Evolutionary conservation across 2,113 vertebrate genomes (phyloP).

Genomic region (zebrafish (Danio rerio)): DNA sequence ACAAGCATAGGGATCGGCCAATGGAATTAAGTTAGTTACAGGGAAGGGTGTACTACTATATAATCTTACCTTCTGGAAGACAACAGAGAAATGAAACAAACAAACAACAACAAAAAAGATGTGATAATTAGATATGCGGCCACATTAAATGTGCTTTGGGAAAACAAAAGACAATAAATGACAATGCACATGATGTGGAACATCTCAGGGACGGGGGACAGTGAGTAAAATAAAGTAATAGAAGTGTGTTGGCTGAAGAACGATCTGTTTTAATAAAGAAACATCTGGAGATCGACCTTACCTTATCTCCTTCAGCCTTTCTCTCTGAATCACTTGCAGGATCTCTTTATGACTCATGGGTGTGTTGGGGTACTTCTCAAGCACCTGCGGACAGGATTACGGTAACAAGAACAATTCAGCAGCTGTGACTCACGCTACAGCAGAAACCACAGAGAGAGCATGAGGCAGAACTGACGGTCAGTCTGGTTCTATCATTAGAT

Average conservation of each 20-base stretch:
- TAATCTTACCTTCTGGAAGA: constrained; percentile 83
- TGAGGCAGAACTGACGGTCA: background rate
- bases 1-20: constrained; percentile 71
- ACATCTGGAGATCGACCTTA: constrained; percentile 65
- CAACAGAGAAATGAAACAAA: constrained; percentile 77
- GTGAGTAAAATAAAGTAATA: background rate
- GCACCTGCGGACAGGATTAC: constrained; percentile 78
- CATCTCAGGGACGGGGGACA: background rate
- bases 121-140: constrained; percentile 67
- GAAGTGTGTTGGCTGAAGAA: background rate
- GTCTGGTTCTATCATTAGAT: background rate
- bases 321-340: constrained; percentile 96
- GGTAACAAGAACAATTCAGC: background rate
- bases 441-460: background rate
- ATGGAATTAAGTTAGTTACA: constrained; percentile 66
- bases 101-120: constrained; percentile 65
- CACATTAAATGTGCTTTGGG: background rate
- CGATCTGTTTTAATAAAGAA: background rate
- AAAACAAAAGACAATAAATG: background rate
- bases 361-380: constrained; percentile 98
- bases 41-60: constrained; percentile 60
- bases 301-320: constrained; percentile 98
- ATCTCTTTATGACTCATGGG: constrained; percentile 99
- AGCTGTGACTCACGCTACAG: background rate
- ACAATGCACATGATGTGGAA: background rate